Percentiles rank a stretch among this genome's conserved stretches.
phyloP scores from a whole-genome alignment of 2,113 vertebrate genomes.

The Pygoscelis adeliae region DNA sequence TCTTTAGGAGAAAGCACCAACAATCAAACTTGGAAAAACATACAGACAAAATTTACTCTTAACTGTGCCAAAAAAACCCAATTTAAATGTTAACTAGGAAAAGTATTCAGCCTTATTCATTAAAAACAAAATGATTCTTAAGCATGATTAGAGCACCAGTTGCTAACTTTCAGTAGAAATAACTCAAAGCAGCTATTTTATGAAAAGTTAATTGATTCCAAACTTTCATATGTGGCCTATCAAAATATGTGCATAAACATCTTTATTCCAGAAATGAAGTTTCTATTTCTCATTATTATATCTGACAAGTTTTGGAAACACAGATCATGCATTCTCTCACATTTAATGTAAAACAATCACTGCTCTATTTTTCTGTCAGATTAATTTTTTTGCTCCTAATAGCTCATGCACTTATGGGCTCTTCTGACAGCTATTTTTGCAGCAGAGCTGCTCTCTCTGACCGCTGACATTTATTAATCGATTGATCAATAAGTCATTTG shows the following conservation, averaged over 20 bases:
- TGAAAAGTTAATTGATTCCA: slow-evolving; percentile 57
- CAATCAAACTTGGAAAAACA: neutral
- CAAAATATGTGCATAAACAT: neutral
- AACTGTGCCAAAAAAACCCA: neutral
- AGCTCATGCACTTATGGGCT: slow-evolving; percentile 45
- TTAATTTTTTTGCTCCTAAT: slow-evolving; percentile 48
- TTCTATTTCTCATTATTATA: slow-evolving; percentile 35
- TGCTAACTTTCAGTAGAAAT: slow-evolving; percentile 8
- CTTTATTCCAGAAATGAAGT: slow-evolving; percentile 42
- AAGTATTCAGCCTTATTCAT: neutral
- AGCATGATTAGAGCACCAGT: neutral
- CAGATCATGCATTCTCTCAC: slow-evolving; percentile 15
- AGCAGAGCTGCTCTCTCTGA: slow-evolving; percentile 69
- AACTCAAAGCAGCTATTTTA: slow-evolving; percentile 33
- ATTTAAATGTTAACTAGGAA: neutral
- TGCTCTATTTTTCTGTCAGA: slow-evolving; percentile 29
- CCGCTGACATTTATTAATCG: slow-evolving; percentile 78
- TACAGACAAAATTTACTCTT: neutral
- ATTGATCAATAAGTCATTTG: slow-evolving; percentile 85
- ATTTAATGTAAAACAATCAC: slow-evolving; percentile 55
- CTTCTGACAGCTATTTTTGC: slow-evolving; percentile 54
- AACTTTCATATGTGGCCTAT: slow-evolving; percentile 44
- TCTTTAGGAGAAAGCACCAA: neutral
- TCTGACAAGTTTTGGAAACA: slow-evolving; percentile 64
- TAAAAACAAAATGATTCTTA: neutral